These are phyloP conservation scores for Acanthiza pusilla DNA, from an alignment of 2,797 vertebrate species.

Conservation along the genomic window DNA sequence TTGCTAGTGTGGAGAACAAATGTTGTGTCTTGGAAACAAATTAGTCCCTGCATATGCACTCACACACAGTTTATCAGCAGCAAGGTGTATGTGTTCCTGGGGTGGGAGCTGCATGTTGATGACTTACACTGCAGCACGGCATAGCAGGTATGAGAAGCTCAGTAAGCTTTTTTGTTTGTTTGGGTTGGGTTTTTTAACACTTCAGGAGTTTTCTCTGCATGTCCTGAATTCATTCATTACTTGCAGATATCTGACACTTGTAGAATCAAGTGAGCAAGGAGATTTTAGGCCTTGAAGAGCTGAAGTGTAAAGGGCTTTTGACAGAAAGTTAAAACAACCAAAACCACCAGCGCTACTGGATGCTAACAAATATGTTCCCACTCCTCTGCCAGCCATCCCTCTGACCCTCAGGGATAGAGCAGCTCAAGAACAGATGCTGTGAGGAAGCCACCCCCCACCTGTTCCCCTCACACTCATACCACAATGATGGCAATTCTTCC, in stretches of 20 bases:
- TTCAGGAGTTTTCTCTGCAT: background rate
- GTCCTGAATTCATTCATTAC: background rate
- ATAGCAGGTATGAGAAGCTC: background rate
- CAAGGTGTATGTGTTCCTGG: background rate
- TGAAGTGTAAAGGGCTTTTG: background rate
- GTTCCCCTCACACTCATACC: constrained; percentile 74
- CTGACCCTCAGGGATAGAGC: background rate
- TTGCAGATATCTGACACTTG: background rate
- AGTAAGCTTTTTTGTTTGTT: background rate
- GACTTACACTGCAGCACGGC: background rate
- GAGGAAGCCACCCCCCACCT: background rate
- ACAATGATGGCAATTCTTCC: constrained; percentile 97
- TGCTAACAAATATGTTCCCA: background rate
- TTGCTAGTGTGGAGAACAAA: background rate
- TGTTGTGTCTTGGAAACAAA: background rate
- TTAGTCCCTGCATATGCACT: background rate
- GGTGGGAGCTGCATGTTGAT: background rate
- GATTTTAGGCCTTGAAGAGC: background rate
- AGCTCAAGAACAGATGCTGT: background rate
- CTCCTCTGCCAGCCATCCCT: background rate
- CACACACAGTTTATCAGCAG: background rate
- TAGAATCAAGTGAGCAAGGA: background rate
- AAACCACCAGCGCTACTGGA: background rate
- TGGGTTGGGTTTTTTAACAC: background rate
- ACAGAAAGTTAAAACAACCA: background rate